These are phyloP conservation scores for Poecile atricapillus DNA, from an alignment of 2,113 vertebrate genomes.

Conservation along the genomic window DNA sequence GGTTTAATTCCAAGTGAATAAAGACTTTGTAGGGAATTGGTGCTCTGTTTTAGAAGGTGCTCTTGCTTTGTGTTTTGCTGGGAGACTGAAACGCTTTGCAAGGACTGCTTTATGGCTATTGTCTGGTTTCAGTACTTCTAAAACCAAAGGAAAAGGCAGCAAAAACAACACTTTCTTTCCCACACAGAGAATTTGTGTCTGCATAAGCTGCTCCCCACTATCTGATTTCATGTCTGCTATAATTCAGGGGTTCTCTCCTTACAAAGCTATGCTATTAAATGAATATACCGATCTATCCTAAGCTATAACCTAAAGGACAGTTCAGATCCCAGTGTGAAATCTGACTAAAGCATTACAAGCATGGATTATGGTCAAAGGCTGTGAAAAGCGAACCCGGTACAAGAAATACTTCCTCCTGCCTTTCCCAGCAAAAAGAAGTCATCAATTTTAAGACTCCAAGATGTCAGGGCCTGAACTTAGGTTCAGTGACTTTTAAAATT, in stretches of 20 bases:
- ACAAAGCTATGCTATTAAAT: background rate
- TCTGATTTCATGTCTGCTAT: background rate
- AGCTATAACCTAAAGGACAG: background rate
- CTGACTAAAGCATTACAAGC: background rate
- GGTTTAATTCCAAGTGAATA: background rate
- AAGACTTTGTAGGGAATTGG: background rate
- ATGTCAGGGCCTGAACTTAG: background rate
- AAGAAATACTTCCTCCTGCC: background rate
- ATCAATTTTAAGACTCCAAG: background rate
- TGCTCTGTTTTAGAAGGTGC: background rate
- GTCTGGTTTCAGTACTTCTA: background rate
- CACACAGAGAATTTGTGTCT: background rate
- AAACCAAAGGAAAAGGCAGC: background rate
- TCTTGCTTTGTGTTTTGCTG: background rate
- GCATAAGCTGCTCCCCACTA: background rate
- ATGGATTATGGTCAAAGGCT: background rate
- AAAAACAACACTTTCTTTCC: background rate
- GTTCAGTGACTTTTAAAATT: background rate
- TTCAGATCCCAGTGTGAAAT: background rate
- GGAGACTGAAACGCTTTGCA: background rate
- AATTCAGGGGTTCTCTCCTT: background rate
- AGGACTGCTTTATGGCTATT: background rate
- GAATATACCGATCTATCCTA: background rate
- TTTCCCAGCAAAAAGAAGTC: background rate
- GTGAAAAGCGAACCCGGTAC: background rate